Evolutionary conservation across 2,797 vertebrate species (phyloP).

Genomic region (Aeoliscus strigatus): DNA sequence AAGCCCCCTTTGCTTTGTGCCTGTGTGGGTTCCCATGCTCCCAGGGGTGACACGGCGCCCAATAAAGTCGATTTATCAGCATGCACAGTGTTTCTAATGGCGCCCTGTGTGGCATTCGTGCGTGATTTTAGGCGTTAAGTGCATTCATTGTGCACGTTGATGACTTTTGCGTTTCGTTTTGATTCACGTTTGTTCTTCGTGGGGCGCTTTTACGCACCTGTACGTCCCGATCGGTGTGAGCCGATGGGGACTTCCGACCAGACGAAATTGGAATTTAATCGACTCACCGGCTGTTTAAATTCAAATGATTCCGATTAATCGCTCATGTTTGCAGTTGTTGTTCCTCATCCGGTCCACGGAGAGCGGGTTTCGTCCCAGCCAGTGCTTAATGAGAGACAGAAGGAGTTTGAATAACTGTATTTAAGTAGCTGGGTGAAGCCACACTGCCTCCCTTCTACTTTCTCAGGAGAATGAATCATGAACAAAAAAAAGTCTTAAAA

Average conservation of each 20-base stretch:
- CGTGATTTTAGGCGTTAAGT: slow-evolving; percentile 6
- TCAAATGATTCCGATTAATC: not conserved
- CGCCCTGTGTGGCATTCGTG: slow-evolving; percentile 4
- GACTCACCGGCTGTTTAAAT: too few relatives aligned
- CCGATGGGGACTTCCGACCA: too few relatives aligned
- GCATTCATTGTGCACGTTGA: too few relatives aligned
- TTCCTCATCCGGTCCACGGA: slow-evolving; percentile 46
- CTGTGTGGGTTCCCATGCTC: slow-evolving; percentile 62
- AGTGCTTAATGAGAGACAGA: slow-evolving; percentile 64
- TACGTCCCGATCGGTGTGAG: too few relatives aligned
- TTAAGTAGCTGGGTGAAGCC: slow-evolving; percentile 62
- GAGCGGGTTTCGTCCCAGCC: slow-evolving; percentile 37
- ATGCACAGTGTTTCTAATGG: too few relatives aligned
- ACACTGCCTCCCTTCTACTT: slow-evolving; percentile 60
- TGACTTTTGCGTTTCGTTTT: too few relatives aligned
- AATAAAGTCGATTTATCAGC: slow-evolving; percentile 49
- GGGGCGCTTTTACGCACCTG: slow-evolving; percentile 62
- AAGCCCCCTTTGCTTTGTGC: too few relatives aligned
- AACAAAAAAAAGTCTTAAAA: slow-evolving; percentile 74
- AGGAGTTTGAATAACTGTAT: slow-evolving; percentile 72
- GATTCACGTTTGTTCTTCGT: too few relatives aligned
- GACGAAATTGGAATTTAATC: not conserved
- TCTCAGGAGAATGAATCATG: slow-evolving; percentile 74
- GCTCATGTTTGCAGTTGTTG: slow-evolving; percentile 33
- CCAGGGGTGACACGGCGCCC: too few relatives aligned